phyloP scores from a whole-genome alignment of 2,797 vertebrate species.

The Apogon hyalosoma region DNA sequence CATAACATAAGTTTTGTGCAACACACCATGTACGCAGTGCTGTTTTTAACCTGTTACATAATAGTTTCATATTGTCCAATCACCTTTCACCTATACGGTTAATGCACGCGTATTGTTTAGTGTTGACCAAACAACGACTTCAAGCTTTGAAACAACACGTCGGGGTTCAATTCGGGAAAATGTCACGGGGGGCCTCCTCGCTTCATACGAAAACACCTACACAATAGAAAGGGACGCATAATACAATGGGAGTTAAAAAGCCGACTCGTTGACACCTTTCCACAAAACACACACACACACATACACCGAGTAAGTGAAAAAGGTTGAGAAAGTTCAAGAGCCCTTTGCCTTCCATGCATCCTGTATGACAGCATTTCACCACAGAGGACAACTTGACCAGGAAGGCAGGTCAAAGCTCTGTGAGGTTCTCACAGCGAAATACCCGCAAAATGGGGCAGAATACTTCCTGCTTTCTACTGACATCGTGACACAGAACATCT shows the following conservation, averaged over 20 bases:
- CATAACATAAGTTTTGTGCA: background rate
- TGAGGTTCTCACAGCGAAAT: constrained; percentile 55
- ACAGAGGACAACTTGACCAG: constrained; percentile 47
- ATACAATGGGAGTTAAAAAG: constrained; percentile 52
- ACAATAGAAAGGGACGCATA: constrained; percentile 49
- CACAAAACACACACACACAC: background rate
- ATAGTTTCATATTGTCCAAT: constrained; percentile 23
- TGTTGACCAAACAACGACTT: constrained; percentile 51
- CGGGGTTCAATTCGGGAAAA: constrained; percentile 36
- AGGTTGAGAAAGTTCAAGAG: constrained; percentile 48
- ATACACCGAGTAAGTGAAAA: constrained; percentile 18
- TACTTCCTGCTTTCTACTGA: constrained; percentile 58
- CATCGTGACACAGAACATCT: constrained; percentile 53
- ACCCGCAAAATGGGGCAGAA: constrained; percentile 26
- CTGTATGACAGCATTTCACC: constrained; percentile 70
- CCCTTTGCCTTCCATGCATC: constrained; percentile 61
- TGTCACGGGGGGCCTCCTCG: constrained; percentile 33
- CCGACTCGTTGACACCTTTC: constrained; percentile 53
- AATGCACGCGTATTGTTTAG: constrained; percentile 25
- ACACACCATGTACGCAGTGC: constrained; percentile 1
- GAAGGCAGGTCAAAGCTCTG: constrained; percentile 63
- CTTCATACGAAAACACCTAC: constrained; percentile 48
- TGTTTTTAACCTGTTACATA: constrained; percentile 50
- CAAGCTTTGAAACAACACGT: constrained; percentile 37
- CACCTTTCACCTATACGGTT: constrained; percentile 17